Conservation (phyloP, 2,888 invertebrate species). For the Timema cristinae region DNA sequence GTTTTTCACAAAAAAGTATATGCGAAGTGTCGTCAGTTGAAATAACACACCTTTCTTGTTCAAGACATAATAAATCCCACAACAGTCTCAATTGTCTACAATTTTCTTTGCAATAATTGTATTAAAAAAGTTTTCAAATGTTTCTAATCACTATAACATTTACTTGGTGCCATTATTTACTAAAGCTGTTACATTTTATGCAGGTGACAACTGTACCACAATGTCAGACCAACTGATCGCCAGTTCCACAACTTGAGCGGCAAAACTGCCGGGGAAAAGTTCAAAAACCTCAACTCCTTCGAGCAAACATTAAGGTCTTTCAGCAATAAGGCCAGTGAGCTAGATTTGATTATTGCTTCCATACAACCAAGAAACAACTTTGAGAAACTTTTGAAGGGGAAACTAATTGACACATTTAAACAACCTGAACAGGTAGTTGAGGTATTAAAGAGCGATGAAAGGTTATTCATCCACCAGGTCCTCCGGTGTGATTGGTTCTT, state of each 20-base stretch:
- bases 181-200: no score
- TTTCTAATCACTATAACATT: no score
- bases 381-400: slow-evolving; percentile 8
- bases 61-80: no score
- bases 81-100: no score
- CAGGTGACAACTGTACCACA: no score
- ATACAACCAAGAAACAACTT: slow-evolving; percentile 1
- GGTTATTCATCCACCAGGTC: slow-evolving; percentile 1
- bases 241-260: slow-evolving; percentile 8
- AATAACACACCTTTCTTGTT: no score
- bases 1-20: no score
- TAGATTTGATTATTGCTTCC: background rate
- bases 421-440: background rate
- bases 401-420: background rate
- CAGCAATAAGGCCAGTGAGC: background rate
- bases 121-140: no score
- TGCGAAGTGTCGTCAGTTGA: no score
- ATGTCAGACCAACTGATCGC: no score
- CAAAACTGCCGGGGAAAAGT: slow-evolving; percentile 8
- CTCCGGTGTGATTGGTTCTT: slow-evolving; percentile 12
- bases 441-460: background rate
- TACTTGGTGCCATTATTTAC: no score
- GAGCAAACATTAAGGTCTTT: background rate
- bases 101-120: no score
- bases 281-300: background rate